Evolutionary conservation across 2,888 invertebrate species (phyloP).

Genomic region (Mythimna albipuncta): DNA sequence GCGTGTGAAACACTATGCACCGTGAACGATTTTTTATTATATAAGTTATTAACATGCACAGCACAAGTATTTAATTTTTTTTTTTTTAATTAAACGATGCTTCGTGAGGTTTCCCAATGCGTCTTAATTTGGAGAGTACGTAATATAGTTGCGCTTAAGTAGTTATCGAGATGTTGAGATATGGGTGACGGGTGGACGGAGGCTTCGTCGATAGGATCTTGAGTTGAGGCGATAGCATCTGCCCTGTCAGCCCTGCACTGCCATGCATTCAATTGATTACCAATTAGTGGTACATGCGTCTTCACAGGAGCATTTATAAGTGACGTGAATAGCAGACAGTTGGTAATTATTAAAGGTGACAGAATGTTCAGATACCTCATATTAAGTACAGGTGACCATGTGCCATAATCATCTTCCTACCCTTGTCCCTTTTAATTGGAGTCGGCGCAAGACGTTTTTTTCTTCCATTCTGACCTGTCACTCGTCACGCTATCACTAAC

Average conservation of each 20-base stretch:
- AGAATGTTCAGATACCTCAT: conserved; percentile 17
- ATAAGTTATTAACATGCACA: conserved; percentile 69
- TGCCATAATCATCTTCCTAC: too few species aligned
- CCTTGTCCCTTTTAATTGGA: too few species aligned
- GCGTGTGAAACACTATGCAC: too few species aligned
- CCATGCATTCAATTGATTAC: conserved; percentile 80
- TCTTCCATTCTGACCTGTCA: too few species aligned
- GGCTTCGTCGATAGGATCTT: conserved; percentile 76
- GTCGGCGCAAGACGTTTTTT: too few species aligned
- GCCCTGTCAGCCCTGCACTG: conserved; percentile 72
- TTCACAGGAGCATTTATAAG: conserved; percentile 69
- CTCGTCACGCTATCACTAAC: too few species aligned
- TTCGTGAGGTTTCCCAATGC: conserved; percentile 71
- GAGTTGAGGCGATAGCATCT: conserved; percentile 76
- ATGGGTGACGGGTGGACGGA: conserved; percentile 70
- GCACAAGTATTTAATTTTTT: conserved; percentile 61
- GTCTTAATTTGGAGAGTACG: conserved; percentile 77
- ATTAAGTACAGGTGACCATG: neutral
- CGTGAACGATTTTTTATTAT: conserved; percentile 56
- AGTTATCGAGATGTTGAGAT: conserved; percentile 76
- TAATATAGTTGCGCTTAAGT: conserved; percentile 76
- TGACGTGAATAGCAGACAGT: conserved; percentile 36
- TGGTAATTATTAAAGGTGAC: conserved; percentile 44
- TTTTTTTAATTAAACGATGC: conserved; percentile 75
- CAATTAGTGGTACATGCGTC: conserved; percentile 75